These are phyloP conservation scores for Rafetus swinhoei DNA, from an alignment of 2,113 vertebrate species.

Conservation along the genomic window DNA sequence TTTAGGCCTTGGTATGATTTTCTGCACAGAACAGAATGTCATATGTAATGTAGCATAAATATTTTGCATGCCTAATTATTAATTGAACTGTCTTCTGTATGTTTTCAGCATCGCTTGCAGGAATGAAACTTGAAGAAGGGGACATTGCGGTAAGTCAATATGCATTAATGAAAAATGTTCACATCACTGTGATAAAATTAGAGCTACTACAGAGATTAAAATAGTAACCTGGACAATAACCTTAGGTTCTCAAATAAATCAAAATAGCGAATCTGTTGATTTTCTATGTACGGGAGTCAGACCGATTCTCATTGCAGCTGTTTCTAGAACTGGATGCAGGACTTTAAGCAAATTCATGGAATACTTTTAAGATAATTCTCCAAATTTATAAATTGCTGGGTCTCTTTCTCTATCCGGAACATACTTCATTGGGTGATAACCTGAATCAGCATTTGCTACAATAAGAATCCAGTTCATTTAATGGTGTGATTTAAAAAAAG, in stretches of 20 bases:
- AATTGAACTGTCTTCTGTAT: background rate
- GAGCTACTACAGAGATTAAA: background rate
- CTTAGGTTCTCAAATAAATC: background rate
- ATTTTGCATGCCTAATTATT: background rate
- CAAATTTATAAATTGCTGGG: slow-evolving; percentile 1
- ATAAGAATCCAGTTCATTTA: slow-evolving; percentile 65
- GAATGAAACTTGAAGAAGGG: slow-evolving; percentile 92
- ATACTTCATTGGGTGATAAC: slow-evolving; percentile 15
- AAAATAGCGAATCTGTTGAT: background rate
- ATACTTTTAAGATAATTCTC: slow-evolving; percentile 43
- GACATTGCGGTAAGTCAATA: slow-evolving; percentile 90
- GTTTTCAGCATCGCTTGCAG: slow-evolving; percentile 91
- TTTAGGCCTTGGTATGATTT: background rate
- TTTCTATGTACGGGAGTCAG: slow-evolving; percentile 1
- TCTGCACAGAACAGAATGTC: accelerated
- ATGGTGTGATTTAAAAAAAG: slow-evolving; percentile 75
- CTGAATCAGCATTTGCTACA: slow-evolving; percentile 40
- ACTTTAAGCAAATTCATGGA: slow-evolving; percentile 52
- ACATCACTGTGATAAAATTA: background rate
- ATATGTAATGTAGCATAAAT: background rate
- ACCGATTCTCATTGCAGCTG: background rate
- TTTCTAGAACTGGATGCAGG: slow-evolving; percentile 20
- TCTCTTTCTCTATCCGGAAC: background rate
- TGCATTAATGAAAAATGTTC: background rate
- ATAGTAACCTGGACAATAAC: background rate